A percentile compares a stretch with the other conserved stretches of the same genome.
phyloP scores from a whole-genome alignment of 2,113 vertebrate species.

The Misgurnus mizolepis region DNA sequence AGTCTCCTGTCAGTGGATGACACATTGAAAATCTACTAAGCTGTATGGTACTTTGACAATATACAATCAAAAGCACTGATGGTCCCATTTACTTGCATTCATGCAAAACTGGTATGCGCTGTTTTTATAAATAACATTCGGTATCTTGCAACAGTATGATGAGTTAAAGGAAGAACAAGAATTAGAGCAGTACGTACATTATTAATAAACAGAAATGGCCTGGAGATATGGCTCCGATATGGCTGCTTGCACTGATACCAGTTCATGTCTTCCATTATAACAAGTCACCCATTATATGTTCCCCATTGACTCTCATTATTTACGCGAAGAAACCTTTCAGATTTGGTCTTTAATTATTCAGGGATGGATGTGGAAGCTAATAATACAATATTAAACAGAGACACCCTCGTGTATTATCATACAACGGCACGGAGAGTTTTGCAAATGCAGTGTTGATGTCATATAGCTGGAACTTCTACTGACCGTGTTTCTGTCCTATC shows the following conservation, averaged over 20 bases:
- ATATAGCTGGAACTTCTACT: constrained; percentile 37
- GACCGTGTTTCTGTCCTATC: constrained; percentile 78
- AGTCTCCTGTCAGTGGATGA: constrained; percentile 68
- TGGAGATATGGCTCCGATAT: constrained; percentile 49
- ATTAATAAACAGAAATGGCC: constrained; percentile 46
- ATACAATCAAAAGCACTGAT: no score
- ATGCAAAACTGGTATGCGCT: no score
- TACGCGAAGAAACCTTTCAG: not conserved
- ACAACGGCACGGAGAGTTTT: not conserved
- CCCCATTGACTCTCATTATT: not conserved
- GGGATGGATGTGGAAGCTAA: constrained; percentile 13
- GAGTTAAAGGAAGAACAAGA: constrained; percentile 36
- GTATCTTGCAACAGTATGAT: constrained; percentile 37
- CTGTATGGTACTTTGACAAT: not conserved
- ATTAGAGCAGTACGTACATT: constrained; percentile 42
- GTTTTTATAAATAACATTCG: constrained; percentile 1
- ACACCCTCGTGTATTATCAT: not conserved
- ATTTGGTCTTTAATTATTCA: constrained; percentile 23
- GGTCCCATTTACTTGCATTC: no score
- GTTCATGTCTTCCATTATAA: constrained; percentile 6
- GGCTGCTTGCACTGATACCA: constrained; percentile 23
- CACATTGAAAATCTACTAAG: not conserved
- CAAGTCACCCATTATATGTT: not conserved
- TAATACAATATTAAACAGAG: constrained; percentile 31
- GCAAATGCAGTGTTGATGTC: not conserved